A percentile compares a stretch with the other conserved stretches of the same genome.
phyloP scores from a whole-genome alignment of 2,888 invertebrate species.

The Epinotia ramella region DNA sequence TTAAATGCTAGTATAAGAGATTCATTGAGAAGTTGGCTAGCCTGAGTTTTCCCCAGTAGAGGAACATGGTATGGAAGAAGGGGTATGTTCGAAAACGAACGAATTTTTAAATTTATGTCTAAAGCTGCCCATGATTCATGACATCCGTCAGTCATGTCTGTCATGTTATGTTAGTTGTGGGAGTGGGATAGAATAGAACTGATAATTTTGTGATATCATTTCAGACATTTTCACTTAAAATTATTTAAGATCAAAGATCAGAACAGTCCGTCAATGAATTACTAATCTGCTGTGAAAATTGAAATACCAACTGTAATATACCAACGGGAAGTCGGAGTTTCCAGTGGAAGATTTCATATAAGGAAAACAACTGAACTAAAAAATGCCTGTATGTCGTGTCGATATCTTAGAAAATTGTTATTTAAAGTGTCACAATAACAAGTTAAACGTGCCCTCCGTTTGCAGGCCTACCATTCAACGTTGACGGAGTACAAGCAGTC shows the following conservation, averaged over 20 bases:
- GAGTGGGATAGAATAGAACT: too few relatives aligned
- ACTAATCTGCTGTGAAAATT: neutral
- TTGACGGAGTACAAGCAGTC: constrained; percentile 89
- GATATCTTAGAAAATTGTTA: constrained; percentile 19
- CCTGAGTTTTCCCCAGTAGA: neutral
- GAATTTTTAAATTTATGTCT: neutral
- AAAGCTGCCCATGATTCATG: neutral
- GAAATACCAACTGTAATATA: too few relatives aligned
- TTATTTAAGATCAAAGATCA: neutral
- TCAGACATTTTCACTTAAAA: neutral
- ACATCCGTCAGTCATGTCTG: too few relatives aligned
- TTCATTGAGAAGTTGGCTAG: neutral
- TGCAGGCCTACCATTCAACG: constrained; percentile 98
- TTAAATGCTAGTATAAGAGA: neutral
- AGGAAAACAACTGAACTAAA: constrained; percentile 8
- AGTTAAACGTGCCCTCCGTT: constrained; percentile 46
- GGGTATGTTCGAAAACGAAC: neutral
- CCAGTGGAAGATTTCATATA: neutral
- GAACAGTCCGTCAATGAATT: neutral
- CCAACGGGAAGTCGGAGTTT: neutral
- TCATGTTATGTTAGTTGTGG: too few relatives aligned
- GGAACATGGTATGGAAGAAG: too few relatives aligned
- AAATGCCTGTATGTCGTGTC: constrained; percentile 60
- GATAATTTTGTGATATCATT: neutral
- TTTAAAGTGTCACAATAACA: neutral